A percentile compares a stretch with the other conserved stretches of the same genome.
Conservation (phyloP, 2,797 vertebrate species). For the Leptatherina wallacei region DNA sequence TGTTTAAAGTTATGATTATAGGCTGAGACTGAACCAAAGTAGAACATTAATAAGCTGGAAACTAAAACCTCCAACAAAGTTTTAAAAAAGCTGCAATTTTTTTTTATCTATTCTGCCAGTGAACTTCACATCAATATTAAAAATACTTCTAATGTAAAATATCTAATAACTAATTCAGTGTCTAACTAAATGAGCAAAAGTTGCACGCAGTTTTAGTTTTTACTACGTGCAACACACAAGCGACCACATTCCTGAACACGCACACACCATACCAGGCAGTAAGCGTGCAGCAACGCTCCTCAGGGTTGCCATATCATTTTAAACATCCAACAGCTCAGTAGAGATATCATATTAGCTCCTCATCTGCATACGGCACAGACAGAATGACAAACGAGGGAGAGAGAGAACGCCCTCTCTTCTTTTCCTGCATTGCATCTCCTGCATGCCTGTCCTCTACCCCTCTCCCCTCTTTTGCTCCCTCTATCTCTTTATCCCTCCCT, state of each 20-base stretch:
- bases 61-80: neutral
- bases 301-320: slow-evolving; percentile 74
- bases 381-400: slow-evolving; percentile 79
- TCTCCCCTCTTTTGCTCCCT: slow-evolving; percentile 44
- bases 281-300: slow-evolving; percentile 60
- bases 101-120: neutral
- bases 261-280: slow-evolving; percentile 50
- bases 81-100: neutral
- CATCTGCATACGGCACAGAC: slow-evolving; percentile 78
- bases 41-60: neutral
- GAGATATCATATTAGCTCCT: slow-evolving; percentile 82
- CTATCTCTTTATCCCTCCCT: slow-evolving; percentile 67
- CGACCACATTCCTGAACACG: slow-evolving; percentile 18
- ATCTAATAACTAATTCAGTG: neutral
- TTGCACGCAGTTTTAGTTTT: slow-evolving; percentile 28
- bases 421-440: slow-evolving; percentile 38
- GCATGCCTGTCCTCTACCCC: slow-evolving; percentile 57
- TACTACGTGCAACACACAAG: slow-evolving; percentile 34
- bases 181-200: neutral
- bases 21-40: neutral
- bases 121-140: neutral
- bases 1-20: neutral
- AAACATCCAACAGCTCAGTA: slow-evolving; percentile 82
- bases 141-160: neutral
- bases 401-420: slow-evolving; percentile 19